Evolutionary conservation across 2,797 vertebrate genomes (phyloP).

Genomic region (Psittacula derbiana): DNA sequence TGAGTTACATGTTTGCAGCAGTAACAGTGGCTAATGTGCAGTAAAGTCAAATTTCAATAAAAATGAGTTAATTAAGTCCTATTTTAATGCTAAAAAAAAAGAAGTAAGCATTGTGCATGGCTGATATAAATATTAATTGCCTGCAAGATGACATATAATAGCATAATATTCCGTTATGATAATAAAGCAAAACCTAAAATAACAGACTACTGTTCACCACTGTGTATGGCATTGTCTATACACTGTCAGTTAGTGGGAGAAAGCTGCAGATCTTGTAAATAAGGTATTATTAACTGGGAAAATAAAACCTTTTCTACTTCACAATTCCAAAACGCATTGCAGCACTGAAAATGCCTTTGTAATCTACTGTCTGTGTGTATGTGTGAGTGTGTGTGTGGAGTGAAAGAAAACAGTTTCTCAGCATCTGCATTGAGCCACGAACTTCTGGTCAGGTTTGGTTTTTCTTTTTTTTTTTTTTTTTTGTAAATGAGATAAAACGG

Average conservation of each 20-base stretch:
- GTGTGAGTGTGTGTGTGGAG: not conserved
- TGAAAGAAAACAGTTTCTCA: not conserved
- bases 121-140: constrained; percentile 54
- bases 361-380: not conserved
- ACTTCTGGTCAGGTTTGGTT: not conserved
- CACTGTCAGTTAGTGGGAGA: not conserved
- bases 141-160: constrained; percentile 13
- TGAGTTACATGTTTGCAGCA: constrained; percentile 39
- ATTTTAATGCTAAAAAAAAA: constrained; percentile 35
- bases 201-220: not conserved
- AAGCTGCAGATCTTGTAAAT: not conserved
- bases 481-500: not conserved
- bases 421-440: not conserved
- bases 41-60: constrained; percentile 37
- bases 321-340: not conserved
- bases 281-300: not conserved
- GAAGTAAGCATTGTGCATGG: constrained; percentile 5
- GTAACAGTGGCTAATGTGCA: constrained; percentile 19
- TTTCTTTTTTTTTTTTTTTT: not conserved
- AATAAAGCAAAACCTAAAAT: constrained; percentile 11
- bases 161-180: not conserved
- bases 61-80: constrained; percentile 55
- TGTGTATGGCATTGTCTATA: not conserved
- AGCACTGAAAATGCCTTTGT: not conserved
- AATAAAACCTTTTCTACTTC: not conserved